Evolutionary conservation across 2,888 invertebrate species (phyloP).

Genomic region (Polymixis lichenea): DNA sequence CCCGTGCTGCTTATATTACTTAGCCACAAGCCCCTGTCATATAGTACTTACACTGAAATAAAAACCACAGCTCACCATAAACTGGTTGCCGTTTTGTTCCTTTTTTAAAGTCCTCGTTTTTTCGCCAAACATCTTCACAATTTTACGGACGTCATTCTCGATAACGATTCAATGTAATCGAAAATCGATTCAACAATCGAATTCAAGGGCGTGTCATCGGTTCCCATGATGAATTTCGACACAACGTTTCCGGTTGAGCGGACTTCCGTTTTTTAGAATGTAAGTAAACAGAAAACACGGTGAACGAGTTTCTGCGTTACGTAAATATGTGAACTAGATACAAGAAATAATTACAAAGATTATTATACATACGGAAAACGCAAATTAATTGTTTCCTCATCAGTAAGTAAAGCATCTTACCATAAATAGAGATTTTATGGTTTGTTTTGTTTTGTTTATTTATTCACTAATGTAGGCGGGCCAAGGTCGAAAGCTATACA

Average conservation of each 20-base stretch:
- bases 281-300: constrained; percentile 45
- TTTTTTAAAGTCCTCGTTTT: constrained; percentile 48
- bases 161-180: constrained; percentile 66
- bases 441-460: constrained; percentile 25
- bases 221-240: constrained; percentile 72
- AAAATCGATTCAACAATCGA: constrained; percentile 65
- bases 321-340: constrained; percentile 43
- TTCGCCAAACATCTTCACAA: constrained; percentile 58
- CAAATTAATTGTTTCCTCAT: constrained; percentile 45
- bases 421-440: neutral
- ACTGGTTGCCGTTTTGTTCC: constrained; percentile 37
- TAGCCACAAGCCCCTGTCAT: too few species aligned
- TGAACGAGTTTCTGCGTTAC: constrained; percentile 46
- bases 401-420: constrained; percentile 32
- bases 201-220: constrained; percentile 73
- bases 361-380: constrained; percentile 29
- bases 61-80: constrained; percentile 32
- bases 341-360: constrained; percentile 34
- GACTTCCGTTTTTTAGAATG: constrained; percentile 67
- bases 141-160: constrained; percentile 61
- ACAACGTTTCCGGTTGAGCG: constrained; percentile 63
- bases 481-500: constrained; percentile 23
- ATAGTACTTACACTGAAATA: constrained; percentile 3
- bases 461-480: constrained; percentile 3
- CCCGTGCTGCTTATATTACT: too few species aligned